Evolutionary conservation across 2,888 invertebrate species (phyloP).

Genomic region (Neuroscelio doddi): DNA sequence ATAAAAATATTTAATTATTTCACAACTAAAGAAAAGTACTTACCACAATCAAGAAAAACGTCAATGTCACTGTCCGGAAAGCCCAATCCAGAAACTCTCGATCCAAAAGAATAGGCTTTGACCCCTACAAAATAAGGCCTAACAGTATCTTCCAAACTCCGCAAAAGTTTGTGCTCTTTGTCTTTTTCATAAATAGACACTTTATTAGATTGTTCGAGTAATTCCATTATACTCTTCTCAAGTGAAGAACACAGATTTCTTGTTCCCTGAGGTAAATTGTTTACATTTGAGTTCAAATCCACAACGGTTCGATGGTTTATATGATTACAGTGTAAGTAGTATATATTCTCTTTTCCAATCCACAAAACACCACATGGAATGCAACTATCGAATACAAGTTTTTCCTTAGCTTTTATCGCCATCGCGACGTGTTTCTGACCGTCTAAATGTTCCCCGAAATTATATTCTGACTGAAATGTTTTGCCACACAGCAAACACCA

Average conservation of each 20-base stretch:
- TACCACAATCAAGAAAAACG: constrained; percentile 63
- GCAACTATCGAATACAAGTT: constrained; percentile 48
- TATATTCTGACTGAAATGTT: constrained; percentile 34
- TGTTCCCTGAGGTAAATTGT: constrained; percentile 33
- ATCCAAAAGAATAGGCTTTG: constrained; percentile 76
- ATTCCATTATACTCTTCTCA: constrained; percentile 28
- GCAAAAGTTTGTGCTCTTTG: constrained; percentile 38
- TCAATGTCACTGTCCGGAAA: constrained; percentile 59
- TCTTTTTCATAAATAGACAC: constrained; percentile 22
- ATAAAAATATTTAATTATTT: too few relatives aligned
- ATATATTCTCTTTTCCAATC: constrained; percentile 37
- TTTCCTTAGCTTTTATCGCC: not conserved
- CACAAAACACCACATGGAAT: constrained; percentile 55
- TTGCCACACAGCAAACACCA: constrained; percentile 44
- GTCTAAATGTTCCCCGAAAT: constrained; percentile 51
- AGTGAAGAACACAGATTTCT: constrained; percentile 29
- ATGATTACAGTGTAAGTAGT: constrained; percentile 40
- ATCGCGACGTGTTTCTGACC: constrained; percentile 13
- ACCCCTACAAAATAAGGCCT: constrained; percentile 45
- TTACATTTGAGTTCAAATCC: constrained; percentile 32
- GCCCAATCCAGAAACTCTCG: constrained; percentile 75
- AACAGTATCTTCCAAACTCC: constrained; percentile 49
- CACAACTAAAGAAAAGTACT: constrained; percentile 10
- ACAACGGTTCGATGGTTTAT: constrained; percentile 48
- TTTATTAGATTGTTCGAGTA: constrained; percentile 39